Evolutionary conservation across 2,113 vertebrate species (phyloP), one percentile per base, ranked within the genome.

Genomic region (Heterochromis multidens): DNA sequence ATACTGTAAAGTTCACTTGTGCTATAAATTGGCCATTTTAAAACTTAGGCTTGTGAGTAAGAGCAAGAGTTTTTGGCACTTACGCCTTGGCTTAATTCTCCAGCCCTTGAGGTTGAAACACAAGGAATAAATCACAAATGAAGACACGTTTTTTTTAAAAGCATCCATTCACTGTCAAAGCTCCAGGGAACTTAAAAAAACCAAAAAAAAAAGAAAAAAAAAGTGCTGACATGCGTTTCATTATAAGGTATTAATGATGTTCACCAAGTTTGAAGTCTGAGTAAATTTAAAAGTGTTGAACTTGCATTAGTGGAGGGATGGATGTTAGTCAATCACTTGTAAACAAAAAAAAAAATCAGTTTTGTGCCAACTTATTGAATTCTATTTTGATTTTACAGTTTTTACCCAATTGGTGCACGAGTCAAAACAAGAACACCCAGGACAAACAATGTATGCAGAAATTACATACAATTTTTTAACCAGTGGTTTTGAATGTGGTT

Each of bases 401-500:
- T 23, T 23, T 5, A 12, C n/a, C n/a, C n/a, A 56, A 2, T 16
- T 5, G 16, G 14, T 49, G 16, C 16, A 7, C 3, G 6, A 23
- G 54, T 57, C 10, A 57, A n/a, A 57, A 23, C 6, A 21, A 21
- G 11, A 37, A 21, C 9, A 56, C 9, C 21, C 25, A 67, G 8
- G 35, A 16, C 12, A 16, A 25, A 59, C 56, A 58, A 5, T 23
- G 5, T 25, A 12, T 0, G 63, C 35, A 43, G n/a, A 4, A 43
- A 2, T 25, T 16, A 43, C 13, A 14, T 13, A 14, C 40, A 13
- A 43, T n/a, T 25, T 17, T 21, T 43, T 40, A 16, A 23, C 25
- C n/a, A 0, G n/a, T 70, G 37, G 14, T 0, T 29, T 0, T 70
- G 0, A 2, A 19, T 12, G 0, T 70, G 23, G 8, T 27, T 46